Conservation (phyloP, 1,140 invertebrate species). For the Drosophila setifemur region DNA sequence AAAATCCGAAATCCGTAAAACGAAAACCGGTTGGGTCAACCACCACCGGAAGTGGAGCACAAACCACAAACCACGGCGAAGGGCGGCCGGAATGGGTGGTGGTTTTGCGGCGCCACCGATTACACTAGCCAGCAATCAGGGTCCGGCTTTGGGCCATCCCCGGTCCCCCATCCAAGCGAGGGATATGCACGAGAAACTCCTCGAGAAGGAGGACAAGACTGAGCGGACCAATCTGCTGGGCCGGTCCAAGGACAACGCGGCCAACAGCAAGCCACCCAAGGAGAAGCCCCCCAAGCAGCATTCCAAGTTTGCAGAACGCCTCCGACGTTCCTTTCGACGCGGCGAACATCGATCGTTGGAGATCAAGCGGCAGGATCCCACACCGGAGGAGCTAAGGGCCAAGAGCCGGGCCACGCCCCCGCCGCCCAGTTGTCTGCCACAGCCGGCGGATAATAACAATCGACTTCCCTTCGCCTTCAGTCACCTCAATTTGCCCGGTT, state of each 20-base stretch:
- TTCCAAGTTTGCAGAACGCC: slow-evolving; percentile 69
- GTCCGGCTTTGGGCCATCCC: slow-evolving; percentile 10
- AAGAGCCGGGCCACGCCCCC: slow-evolving; percentile 39
- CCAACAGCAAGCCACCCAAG: slow-evolving; percentile 37
- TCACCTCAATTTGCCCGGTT: slow-evolving; percentile 60
- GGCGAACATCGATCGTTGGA: slow-evolving; percentile 71
- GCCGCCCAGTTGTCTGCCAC: slow-evolving; percentile 1
- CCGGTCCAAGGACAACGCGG: slow-evolving; percentile 45
- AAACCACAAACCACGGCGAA: slow-evolving; percentile 27
- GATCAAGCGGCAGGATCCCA: slow-evolving; percentile 51
- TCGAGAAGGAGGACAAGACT: slow-evolving; percentile 74
- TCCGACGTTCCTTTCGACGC: slow-evolving; percentile 72
- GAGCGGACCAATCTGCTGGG: slow-evolving; percentile 65
- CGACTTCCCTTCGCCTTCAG: slow-evolving; percentile 43
- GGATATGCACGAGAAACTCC: slow-evolving; percentile 78
- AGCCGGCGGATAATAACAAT: slow-evolving; percentile 43
- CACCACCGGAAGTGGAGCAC: background rate
- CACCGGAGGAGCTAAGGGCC: slow-evolving; percentile 39
- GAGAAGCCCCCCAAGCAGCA: slow-evolving; percentile 65
- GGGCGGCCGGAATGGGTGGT: slow-evolving; percentile 76
- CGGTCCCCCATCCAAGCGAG: slow-evolving; percentile 1
- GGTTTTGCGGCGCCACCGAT: slow-evolving; percentile 74
- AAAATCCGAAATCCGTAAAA: no score
- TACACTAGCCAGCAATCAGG: slow-evolving; percentile 56
- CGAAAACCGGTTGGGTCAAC: background rate